phyloP scores from a whole-genome alignment of 2,113 vertebrate species.

The Prochilodus magdalenae region DNA sequence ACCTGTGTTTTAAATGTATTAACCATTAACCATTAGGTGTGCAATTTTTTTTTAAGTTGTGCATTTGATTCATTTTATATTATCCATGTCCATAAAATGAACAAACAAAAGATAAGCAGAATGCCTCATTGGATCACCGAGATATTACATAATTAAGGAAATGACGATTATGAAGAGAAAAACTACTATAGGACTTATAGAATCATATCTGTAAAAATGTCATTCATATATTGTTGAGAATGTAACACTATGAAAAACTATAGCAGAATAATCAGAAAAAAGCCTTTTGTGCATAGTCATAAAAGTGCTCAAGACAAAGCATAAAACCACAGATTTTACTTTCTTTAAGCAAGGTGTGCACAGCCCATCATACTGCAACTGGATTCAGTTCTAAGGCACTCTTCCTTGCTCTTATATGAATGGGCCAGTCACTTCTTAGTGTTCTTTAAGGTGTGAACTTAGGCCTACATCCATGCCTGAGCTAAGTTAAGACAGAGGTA shows the following conservation, averaged over 20 bases:
- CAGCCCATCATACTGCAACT: conserved; percentile 22
- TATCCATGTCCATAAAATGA: conserved; percentile 1
- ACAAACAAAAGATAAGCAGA: neutral
- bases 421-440: conserved; percentile 20
- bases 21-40: neutral
- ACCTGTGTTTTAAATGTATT: neutral
- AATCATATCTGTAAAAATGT: neutral
- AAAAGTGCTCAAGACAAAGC: conserved; percentile 22
- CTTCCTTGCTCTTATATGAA: conserved; percentile 12
- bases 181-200: neutral
- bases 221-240: neutral
- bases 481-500: neutral
- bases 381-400: conserved; percentile 26
- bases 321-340: neutral
- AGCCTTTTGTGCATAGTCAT: conserved; percentile 25
- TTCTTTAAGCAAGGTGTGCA: conserved; percentile 13
- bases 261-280: neutral
- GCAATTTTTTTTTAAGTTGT: neutral
- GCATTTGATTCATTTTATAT: neutral
- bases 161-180: neutral
- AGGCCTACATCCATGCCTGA: neutral
- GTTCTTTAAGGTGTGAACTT: conserved; percentile 9
- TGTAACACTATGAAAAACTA: neutral
- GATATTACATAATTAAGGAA: neutral
- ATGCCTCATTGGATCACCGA: neutral